phyloP scores from a whole-genome alignment of 2,888 invertebrate genomes.

The Dynastes hyllus region DNA sequence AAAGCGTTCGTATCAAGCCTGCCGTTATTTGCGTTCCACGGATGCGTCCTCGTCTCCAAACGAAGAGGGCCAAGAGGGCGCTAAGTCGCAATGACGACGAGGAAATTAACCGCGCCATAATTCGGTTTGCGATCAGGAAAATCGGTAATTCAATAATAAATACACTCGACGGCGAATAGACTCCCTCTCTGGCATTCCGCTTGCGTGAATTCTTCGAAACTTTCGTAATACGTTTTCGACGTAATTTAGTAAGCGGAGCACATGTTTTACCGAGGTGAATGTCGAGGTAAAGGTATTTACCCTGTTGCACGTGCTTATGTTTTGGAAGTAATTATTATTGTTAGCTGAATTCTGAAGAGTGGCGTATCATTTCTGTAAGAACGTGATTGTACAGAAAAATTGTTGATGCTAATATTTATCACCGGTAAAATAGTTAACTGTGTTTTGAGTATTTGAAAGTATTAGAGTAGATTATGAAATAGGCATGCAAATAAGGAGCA shows the following conservation, averaged over 20 bases:
- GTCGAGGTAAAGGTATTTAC: background rate
- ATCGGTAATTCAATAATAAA: constrained; percentile 38
- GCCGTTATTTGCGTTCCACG: background rate
- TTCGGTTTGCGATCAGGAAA: constrained; percentile 36
- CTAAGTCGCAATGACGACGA: constrained; percentile 22
- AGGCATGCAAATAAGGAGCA: too few species aligned
- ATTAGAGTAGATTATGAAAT: too few species aligned
- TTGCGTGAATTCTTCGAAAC: constrained; percentile 1
- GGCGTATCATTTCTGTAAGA: too few species aligned
- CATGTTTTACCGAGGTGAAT: background rate
- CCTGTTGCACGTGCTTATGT: background rate
- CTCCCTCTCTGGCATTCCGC: background rate
- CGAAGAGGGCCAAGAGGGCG: constrained; percentile 8
- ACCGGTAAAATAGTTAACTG: too few species aligned
- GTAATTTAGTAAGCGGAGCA: background rate
- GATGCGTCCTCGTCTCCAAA: background rate
- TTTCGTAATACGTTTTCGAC: background rate
- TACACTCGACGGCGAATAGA: constrained; percentile 8
- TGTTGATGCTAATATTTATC: too few species aligned
- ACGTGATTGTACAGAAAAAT: too few species aligned
- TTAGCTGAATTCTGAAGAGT: too few species aligned
- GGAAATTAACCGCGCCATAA: constrained; percentile 40
- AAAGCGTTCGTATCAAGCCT: background rate
- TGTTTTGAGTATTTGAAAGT: too few species aligned
- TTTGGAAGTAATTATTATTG: too few species aligned